Percentiles rank a stretch among this genome's conserved stretches.
These are phyloP conservation scores for Ciconia nigra DNA, from an alignment of 2,797 vertebrate genomes.

Conservation along the genomic window DNA sequence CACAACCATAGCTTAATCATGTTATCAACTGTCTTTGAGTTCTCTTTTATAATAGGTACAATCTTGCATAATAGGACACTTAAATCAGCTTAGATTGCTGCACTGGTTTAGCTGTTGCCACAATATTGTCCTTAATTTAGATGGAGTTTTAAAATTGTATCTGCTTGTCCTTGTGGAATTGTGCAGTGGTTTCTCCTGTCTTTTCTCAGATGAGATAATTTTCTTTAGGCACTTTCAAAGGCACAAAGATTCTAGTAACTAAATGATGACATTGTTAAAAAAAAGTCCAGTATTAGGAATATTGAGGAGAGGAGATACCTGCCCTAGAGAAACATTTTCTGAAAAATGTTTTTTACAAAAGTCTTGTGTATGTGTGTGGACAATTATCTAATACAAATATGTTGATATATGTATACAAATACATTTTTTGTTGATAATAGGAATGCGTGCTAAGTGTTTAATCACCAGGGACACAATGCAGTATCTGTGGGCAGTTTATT, in stretches of 20 bases:
- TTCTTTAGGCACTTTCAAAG: background rate
- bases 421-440: background rate
- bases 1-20: background rate
- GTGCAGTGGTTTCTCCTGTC: background rate
- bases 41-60: background rate
- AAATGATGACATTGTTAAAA: background rate
- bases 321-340: background rate
- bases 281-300: background rate
- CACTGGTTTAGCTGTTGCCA: background rate
- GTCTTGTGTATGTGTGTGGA: background rate
- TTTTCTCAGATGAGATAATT: background rate
- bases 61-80: background rate
- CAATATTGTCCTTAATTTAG: background rate
- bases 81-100: background rate
- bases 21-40: background rate
- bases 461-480: background rate
- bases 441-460: background rate
- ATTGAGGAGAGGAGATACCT: background rate
- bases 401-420: too few species aligned
- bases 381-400: background rate
- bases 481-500: background rate
- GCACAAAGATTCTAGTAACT: background rate
- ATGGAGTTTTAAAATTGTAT: background rate
- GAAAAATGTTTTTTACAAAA: background rate
- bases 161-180: background rate